Evolutionary conservation across 2,797 vertebrate species (phyloP).

Genomic region (Oryzias sinensis): DNA sequence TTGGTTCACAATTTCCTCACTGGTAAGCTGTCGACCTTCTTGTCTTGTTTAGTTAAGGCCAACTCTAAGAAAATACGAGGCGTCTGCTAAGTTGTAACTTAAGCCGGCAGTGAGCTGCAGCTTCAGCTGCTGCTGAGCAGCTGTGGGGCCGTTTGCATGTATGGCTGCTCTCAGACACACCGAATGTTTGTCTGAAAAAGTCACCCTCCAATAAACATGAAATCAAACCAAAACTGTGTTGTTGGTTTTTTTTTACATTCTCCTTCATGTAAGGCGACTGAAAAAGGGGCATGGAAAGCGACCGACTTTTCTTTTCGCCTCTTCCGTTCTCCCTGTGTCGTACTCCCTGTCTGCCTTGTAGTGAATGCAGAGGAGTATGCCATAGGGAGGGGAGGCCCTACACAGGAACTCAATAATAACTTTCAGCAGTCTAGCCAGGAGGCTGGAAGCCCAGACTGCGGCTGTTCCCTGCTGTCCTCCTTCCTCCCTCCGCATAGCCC

Average conservation of each 20-base stretch:
- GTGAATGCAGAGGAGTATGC: conserved; percentile 76
- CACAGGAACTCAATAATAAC: conserved; percentile 95
- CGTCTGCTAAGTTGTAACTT: conserved; percentile 70
- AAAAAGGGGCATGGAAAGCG: conserved; percentile 77
- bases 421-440: conserved; percentile 97
- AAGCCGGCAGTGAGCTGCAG: conserved; percentile 57
- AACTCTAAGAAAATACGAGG: conserved; percentile 65
- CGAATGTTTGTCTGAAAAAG: conserved; percentile 42
- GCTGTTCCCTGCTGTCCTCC: conserved; percentile 84
- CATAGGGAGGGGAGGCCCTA: conserved; percentile 82
- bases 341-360: conserved; percentile 63
- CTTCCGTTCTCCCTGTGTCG: conserved; percentile 42
- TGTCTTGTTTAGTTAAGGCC: conserved; percentile 73
- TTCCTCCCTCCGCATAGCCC: conserved; percentile 74
- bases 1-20: conserved; percentile 51
- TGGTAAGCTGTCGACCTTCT: conserved; percentile 63
- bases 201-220: conserved; percentile 54
- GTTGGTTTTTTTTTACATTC: conserved; percentile 51
- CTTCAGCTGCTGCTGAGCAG: conserved; percentile 71
- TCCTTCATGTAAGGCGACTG: conserved; percentile 83
- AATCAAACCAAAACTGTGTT: conserved; percentile 75
- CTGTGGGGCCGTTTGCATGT: conserved; percentile 50
- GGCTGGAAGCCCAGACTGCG: conserved; percentile 92
- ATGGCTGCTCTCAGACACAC: conserved; percentile 40
- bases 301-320: conserved; percentile 69